A percentile compares a stretch with the other conserved stretches of the same genome.
phyloP scores from a whole-genome alignment of 2,888 invertebrate species.

The Spilarctia lutea region DNA sequence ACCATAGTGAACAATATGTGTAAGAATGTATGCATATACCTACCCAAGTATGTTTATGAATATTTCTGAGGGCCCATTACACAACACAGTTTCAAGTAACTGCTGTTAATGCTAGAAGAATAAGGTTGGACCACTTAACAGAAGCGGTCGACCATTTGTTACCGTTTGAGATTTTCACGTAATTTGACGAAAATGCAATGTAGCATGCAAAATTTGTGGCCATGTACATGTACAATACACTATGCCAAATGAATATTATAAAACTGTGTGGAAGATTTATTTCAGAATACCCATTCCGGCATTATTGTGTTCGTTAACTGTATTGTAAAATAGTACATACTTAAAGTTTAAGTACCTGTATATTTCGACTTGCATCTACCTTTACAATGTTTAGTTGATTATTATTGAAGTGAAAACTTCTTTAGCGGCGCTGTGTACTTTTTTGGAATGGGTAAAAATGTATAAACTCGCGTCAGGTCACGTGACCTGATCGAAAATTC shows the following conservation, averaged over 20 bases:
- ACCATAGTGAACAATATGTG: too few relatives aligned
- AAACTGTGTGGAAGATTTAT: neutral
- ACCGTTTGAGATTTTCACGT: neutral
- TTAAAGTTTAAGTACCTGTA: neutral
- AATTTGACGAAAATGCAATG: constrained; percentile 2
- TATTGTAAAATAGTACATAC: neutral
- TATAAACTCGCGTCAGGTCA: too few relatives aligned
- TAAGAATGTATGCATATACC: neutral
- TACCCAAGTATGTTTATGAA: neutral
- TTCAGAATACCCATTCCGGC: neutral
- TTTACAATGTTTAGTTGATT: too few relatives aligned
- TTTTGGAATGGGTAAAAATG: too few relatives aligned
- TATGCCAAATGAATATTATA: neutral
- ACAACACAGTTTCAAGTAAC: neutral
- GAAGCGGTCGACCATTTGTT: constrained; percentile 1
- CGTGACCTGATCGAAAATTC: too few relatives aligned
- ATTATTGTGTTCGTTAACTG: neutral
- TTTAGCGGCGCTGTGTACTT: too few relatives aligned
- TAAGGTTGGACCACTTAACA: neutral
- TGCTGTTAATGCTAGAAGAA: neutral
- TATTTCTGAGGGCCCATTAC: neutral
- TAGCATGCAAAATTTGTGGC: neutral
- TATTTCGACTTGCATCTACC: too few relatives aligned
- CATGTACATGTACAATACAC: neutral
- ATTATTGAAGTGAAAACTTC: too few relatives aligned